Evolutionary conservation across 2,797 vertebrate genomes (phyloP).

Genomic region (Balearica regulorum): DNA sequence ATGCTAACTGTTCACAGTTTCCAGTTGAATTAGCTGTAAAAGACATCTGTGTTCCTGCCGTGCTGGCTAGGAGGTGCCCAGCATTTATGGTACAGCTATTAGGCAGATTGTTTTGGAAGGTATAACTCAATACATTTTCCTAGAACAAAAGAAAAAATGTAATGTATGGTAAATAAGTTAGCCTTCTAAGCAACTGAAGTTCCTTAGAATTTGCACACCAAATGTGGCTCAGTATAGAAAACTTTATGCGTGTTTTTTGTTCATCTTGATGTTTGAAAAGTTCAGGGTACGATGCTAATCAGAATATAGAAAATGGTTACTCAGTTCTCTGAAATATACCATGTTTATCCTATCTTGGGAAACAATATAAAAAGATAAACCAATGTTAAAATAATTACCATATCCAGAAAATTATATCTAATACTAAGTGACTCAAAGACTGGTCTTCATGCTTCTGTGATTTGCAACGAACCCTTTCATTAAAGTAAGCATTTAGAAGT

Average conservation of each 20-base stretch:
- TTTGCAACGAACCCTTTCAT: not conserved
- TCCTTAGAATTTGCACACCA: not conserved
- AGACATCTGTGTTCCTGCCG: constrained; percentile 22
- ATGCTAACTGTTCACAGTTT: constrained; percentile 27
- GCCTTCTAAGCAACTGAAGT: not conserved
- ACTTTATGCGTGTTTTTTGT: not conserved
- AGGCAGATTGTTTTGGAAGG: constrained; percentile 23
- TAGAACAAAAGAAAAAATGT: constrained; percentile 7
- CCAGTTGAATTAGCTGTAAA: constrained; percentile 31
- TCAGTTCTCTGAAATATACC: not conserved
- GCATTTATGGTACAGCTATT: not conserved
- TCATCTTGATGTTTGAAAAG: not conserved
- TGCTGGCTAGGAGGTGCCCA: not conserved
- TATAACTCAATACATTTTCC: not conserved
- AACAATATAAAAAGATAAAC: not conserved
- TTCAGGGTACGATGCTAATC: not conserved
- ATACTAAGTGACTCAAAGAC: not conserved
- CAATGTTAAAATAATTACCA: not conserved
- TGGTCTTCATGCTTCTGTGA: not conserved
- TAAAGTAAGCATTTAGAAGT: not conserved
- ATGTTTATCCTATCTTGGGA: not conserved
- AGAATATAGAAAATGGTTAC: not conserved
- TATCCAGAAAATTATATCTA: not conserved
- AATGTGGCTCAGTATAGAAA: not conserved
- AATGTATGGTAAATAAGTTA: not conserved